Base-by-base conservation (phyloP, 1,140 invertebrate species). In the Hyles euphorbiae region DNA sequence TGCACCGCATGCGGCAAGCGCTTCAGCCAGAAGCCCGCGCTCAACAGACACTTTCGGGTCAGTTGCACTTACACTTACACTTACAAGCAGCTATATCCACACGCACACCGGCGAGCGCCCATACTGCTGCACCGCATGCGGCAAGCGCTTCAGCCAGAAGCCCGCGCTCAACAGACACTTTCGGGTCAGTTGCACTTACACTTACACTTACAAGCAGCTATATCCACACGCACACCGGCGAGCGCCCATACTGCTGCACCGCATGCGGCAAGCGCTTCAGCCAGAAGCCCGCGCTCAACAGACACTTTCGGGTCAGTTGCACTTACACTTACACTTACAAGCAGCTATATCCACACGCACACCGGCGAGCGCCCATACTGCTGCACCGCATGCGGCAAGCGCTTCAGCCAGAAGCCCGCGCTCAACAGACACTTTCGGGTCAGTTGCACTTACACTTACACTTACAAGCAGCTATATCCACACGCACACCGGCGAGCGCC, bases 11-110 rank as follows among this genome's bases (percentile, higher is more conserved):
- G 78, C 60, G 66, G 61, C 0, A 72, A 75, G 49, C 48, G 67
- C 3, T 84, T 86, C 69, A 65, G 56, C 0, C 82, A 86, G 67
- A 73, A 73, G 11, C 74, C 79, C 0, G 76, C 78, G 40, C 68
- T 83, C 6, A 81, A 71, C 51, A 53, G 76, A 22, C 22, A 22
- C 22, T 22, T 22, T 22, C 22, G 22, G 22, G 22, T 22, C 22
- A 22, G 22, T 22, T 22, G 22, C 22, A 22, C 22, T 22, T 22
- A 22, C 22, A 22, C 22, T 22, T n/a, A n/a, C n/a, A n/a, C n/a
- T n/a, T 22, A 22, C 22, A 22, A 22, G 22, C 22, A 22, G 22
- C 22, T 22, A 22, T 22, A 22, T 22, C 22, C 22, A 22, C 33
- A 64, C 62, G 5, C 62, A 64, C 48, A 64, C 62, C 8, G 62